Base-by-base conservation (phyloP, 2,797 vertebrate species). In the Poeciliopsis infans region DNA sequence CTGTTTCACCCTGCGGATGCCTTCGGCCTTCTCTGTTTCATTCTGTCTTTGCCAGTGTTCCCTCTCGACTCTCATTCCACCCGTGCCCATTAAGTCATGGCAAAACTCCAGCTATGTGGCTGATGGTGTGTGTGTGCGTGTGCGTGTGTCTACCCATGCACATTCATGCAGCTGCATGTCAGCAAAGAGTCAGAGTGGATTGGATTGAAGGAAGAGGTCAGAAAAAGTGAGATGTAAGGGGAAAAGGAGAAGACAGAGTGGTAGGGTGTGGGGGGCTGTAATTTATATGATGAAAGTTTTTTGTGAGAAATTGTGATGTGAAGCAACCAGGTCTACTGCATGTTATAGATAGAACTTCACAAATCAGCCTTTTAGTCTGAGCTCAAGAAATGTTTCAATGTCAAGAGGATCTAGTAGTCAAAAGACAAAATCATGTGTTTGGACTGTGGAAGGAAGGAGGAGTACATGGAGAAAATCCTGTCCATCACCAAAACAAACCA, bases 241-340 rank as follows among this genome's bases (percentile, higher is more conserved):
- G 33, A 41, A 71, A 72, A 74, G 46, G 68, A 57, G 75, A 45
- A 77, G 77, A 53, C 7, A 2, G 61, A 66, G 81, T 43, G 72
- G 77, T 55, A 66, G 91, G 88, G 57, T n/a, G 55, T 13, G 57
- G 57, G 57, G 74, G 75, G 78, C 78, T 85, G 79, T 74, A 80
- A 86, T 91, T 88, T 86, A 92, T 85, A 76, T 81, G 82, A 72
- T 28, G 80, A 83, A 84, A 86, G 86, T 83, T 82, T 89, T 89
- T 82, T 87, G 86, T 76, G 25, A 89, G 87, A 93, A 93, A 93
- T 92, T 88, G 81, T 86, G 74, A 91, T 81, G 88, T 79, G 80
- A 83, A 80, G 81, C 78, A 78, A 83, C 71, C 75, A 51, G 75
- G 82, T 79, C n/a, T 51, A 72, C 85, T 81, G 83, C 72, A 76